phyloP scores from a whole-genome alignment of 2,888 invertebrate genomes.

The Synanthedon tipuliformis region DNA sequence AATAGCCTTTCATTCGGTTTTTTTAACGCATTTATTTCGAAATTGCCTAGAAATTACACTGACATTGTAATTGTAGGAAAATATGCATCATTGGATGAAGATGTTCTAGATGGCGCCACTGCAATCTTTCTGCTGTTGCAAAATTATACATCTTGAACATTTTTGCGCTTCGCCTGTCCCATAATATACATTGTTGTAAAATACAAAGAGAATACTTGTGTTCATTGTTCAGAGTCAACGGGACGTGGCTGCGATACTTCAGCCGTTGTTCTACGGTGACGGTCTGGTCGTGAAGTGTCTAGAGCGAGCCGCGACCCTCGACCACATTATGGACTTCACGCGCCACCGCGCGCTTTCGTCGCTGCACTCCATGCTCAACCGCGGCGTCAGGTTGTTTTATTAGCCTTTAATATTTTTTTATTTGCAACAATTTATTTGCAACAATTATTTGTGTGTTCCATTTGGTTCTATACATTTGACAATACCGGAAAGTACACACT shows the following conservation, averaged over 20 bases:
- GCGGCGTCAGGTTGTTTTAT: slow-evolving; percentile 78
- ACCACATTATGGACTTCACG: slow-evolving; percentile 99
- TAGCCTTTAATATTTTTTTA: no score
- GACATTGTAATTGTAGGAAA: no score
- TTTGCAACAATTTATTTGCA: no score
- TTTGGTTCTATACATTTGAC: no score
- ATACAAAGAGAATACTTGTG: not conserved
- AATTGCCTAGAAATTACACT: no score
- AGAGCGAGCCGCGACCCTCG: slow-evolving; percentile 91
- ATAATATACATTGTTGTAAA: not conserved
- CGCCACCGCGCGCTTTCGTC: slow-evolving; percentile 95
- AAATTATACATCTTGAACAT: not conserved
- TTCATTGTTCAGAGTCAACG: slow-evolving; percentile 76
- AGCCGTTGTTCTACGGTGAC: slow-evolving; percentile 89
- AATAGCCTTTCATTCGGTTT: no score
- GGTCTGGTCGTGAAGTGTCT: slow-evolving; percentile 93
- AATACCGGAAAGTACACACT: no score
- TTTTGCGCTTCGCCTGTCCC: no score
- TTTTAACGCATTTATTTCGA: no score
- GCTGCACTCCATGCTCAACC: slow-evolving; percentile 97
- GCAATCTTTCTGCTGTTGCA: not conserved
- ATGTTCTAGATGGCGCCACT: no score
- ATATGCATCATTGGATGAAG: no score
- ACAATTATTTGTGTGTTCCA: no score
- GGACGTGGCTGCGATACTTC: slow-evolving; percentile 87